Evolutionary conservation across 2,888 invertebrate genomes (phyloP).

Genomic region (Sepioteuthis lessoniana): DNA sequence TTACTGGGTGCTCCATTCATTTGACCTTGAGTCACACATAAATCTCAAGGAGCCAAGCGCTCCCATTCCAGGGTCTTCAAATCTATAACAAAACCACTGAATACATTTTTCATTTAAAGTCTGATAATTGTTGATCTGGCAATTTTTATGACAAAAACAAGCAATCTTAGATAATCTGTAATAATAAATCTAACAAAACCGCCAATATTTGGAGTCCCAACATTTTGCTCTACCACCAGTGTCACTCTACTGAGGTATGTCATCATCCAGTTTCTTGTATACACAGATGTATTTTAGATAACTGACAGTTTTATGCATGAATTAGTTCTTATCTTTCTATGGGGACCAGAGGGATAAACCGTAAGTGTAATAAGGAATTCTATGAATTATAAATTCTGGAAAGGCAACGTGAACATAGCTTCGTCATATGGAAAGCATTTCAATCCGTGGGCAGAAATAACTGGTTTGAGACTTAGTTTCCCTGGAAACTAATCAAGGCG

Average conservation of each 20-base stretch:
- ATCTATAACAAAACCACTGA: no score
- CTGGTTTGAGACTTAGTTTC: background rate
- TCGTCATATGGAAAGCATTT: background rate
- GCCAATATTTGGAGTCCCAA: background rate
- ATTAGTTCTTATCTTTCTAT: background rate
- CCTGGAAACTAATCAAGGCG: constrained; percentile 14
- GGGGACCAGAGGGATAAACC: background rate
- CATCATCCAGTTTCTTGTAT: background rate
- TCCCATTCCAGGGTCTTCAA: no score
- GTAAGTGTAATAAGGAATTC: background rate
- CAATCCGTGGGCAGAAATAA: background rate
- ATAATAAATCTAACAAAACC: no score
- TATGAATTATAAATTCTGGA: background rate
- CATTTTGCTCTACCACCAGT: background rate
- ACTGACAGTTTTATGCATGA: background rate
- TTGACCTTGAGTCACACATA: no score
- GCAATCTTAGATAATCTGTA: no score
- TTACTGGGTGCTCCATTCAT: no score
- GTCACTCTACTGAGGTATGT: background rate
- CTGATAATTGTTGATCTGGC: no score
- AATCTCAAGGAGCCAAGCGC: no score
- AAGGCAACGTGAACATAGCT: background rate
- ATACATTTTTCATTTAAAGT: no score
- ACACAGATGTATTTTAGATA: background rate
- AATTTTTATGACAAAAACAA: no score